These are phyloP conservation scores for Neomorphus geoffroyi DNA, from an alignment of 2,797 vertebrate species.

Conservation along the genomic window DNA sequence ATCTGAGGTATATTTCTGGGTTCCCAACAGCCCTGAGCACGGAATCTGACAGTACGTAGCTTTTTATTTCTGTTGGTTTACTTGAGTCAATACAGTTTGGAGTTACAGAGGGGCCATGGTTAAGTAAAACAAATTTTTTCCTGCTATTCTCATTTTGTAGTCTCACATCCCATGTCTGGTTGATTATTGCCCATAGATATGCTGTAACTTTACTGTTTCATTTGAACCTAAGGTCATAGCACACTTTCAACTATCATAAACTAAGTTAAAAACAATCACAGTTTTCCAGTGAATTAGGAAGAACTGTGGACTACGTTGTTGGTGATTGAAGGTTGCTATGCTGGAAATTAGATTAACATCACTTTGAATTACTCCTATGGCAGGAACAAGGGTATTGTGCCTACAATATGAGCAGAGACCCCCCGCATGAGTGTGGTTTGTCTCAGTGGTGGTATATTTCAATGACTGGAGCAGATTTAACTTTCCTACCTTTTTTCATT, in stretches of 20 bases:
- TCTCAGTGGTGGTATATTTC: neutral
- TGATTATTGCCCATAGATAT: neutral
- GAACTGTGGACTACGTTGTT: neutral
- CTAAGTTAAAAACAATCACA: neutral
- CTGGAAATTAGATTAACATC: neutral
- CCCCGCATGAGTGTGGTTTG: rapidly evolving
- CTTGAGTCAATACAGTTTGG: neutral
- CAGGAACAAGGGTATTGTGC: neutral
- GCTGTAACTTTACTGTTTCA: neutral
- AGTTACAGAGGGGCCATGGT: neutral
- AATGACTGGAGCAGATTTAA: neutral
- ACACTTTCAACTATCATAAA: neutral
- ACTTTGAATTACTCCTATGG: neutral
- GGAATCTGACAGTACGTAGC: neutral
- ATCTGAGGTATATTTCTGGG: neutral
- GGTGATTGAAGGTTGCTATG: neutral
- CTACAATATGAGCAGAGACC: neutral
- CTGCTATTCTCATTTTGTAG: neutral
- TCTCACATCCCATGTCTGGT: neutral
- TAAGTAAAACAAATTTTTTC: neutral
- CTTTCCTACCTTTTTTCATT: neutral
- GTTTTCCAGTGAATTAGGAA: neutral
- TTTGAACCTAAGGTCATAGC: neutral
- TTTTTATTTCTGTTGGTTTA: neutral
- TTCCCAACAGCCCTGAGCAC: neutral